Evolutionary conservation across 2,113 vertebrate genomes (phyloP).

Genomic region (Tragelaphus strepsiceros): DNA sequence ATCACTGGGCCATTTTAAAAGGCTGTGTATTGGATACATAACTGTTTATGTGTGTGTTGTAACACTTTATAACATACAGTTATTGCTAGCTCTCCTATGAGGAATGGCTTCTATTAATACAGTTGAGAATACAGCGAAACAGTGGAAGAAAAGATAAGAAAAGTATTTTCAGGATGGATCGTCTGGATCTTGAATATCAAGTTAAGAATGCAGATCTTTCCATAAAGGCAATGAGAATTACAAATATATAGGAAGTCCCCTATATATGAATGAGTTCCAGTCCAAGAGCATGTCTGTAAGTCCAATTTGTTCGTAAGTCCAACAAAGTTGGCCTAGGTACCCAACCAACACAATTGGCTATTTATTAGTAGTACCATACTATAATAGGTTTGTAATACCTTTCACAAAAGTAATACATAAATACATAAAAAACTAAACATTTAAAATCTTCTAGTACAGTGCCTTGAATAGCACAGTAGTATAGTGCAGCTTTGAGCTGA

Average conservation of each 20-base stretch:
- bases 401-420: background rate
- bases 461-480: background rate
- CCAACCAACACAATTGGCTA: background rate
- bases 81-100: background rate
- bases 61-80: background rate
- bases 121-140: background rate
- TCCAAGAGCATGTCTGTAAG: background rate
- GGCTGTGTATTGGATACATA: background rate
- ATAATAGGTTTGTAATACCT: background rate
- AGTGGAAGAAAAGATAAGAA: background rate
- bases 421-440: background rate
- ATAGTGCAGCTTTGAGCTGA: background rate
- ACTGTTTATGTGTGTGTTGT: background rate
- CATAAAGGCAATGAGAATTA: background rate
- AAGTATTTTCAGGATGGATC: background rate
- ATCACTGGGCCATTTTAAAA: background rate
- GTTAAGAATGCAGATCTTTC: background rate
- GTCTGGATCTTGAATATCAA: background rate
- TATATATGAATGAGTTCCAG: background rate
- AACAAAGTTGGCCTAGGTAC: background rate
- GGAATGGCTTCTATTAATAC: background rate
- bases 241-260: background rate
- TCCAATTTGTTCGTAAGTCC: background rate
- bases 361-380: background rate
- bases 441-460: background rate